These are phyloP conservation scores for Acestrorhynchus altus DNA, from an alignment of 2,797 vertebrate genomes.

Conservation along the genomic window DNA sequence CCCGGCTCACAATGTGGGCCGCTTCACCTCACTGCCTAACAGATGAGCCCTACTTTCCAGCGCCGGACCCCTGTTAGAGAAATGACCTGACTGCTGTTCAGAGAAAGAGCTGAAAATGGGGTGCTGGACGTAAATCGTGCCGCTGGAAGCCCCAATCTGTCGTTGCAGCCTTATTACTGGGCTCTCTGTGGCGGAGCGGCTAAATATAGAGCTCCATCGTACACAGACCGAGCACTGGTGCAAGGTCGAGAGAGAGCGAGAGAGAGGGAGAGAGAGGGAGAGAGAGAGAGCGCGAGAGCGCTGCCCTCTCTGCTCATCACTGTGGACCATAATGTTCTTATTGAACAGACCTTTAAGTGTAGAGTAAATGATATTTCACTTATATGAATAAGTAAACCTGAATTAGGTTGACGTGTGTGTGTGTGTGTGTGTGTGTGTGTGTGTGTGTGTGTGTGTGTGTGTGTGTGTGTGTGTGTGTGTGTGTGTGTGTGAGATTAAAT, in stretches of 20 bases:
- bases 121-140: slow-evolving; percentile 38
- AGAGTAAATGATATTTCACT: too few species aligned
- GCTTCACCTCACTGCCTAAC: slow-evolving; percentile 47
- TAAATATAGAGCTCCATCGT: slow-evolving; percentile 74
- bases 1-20: slow-evolving; percentile 23
- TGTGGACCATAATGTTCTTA: slow-evolving; percentile 26
- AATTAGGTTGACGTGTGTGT: too few species aligned
- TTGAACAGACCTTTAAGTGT: slow-evolving; percentile 1
- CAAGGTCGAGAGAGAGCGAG: slow-evolving; percentile 54
- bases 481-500: too few species aligned
- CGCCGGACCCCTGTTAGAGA: slow-evolving; percentile 54
- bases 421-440: too few species aligned
- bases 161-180: slow-evolving; percentile 75
- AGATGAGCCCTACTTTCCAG: slow-evolving; percentile 58
- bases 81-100: slow-evolving; percentile 49
- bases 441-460: too few species aligned
- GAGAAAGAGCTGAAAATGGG: not conserved
- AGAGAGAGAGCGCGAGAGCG: slow-evolving; percentile 1
- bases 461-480: too few species aligned
- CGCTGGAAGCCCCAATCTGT: slow-evolving; percentile 71
- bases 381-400: too few species aligned
- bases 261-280: slow-evolving; percentile 37
- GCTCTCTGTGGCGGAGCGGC: slow-evolving; percentile 64
- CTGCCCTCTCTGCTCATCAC: slow-evolving; percentile 22
- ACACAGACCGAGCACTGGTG: slow-evolving; percentile 57